A percentile compares a stretch with the other conserved stretches of the same genome.
phyloP scores from a whole-genome alignment of 2,888 invertebrate genomes.

The Metacarcinus magister region DNA sequence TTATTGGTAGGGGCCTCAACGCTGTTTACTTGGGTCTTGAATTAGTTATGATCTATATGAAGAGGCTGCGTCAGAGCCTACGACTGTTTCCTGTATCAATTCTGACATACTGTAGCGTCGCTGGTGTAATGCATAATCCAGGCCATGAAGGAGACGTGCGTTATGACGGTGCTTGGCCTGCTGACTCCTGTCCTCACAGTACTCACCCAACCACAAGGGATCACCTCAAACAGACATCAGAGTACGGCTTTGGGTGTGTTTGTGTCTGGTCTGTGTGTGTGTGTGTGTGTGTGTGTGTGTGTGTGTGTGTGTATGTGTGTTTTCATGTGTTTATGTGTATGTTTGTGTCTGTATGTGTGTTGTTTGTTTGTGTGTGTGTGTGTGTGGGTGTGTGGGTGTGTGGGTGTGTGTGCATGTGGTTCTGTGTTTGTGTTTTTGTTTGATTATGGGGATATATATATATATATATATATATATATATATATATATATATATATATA shows the following conservation, averaged over 20 bases:
- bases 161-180: background rate
- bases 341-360: background rate
- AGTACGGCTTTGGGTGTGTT: background rate
- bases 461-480: no score
- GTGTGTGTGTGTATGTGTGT: background rate
- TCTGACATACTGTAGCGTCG: background rate
- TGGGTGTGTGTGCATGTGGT: no score
- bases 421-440: no score
- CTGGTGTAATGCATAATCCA: background rate
- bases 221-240: background rate
- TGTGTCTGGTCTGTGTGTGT: no score
- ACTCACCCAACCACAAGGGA: background rate
- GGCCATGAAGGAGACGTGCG: background rate
- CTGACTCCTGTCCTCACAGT: background rate
- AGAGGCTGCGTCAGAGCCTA: background rate
- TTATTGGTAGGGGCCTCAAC: background rate
- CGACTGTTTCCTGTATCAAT: background rate
- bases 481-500: no score
- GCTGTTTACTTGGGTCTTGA: background rate
- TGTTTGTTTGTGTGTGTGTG: background rate
- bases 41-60: slow-evolving; percentile 3
- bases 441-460: no score
- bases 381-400: background rate
- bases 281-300: background rate
- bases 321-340: background rate